These are phyloP conservation scores for Poecilia picta DNA, from an alignment of 2,797 vertebrate genomes.

Conservation along the genomic window DNA sequence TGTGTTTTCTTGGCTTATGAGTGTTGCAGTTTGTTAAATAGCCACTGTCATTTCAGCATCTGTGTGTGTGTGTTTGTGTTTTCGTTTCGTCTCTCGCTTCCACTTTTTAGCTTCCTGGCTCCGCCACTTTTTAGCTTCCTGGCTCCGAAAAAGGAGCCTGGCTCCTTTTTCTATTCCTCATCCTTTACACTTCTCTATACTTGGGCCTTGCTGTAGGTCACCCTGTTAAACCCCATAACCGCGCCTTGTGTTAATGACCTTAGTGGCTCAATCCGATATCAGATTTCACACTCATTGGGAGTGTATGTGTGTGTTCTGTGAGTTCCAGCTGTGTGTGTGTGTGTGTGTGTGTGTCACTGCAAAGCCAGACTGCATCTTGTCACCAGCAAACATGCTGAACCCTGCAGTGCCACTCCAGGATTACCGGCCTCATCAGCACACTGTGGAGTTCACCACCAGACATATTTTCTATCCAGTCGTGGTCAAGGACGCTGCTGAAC, in stretches of 20 bases:
- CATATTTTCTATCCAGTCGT: not conserved
- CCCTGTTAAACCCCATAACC: slow-evolving; percentile 49
- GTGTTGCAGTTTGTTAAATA: not conserved
- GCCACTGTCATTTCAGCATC: not conserved
- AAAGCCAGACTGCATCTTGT: slow-evolving; percentile 49
- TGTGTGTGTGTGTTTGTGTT: not conserved
- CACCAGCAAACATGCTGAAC: slow-evolving; percentile 39
- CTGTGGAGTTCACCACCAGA: slow-evolving; percentile 30
- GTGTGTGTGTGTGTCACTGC: slow-evolving; percentile 69
- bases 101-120: slow-evolving; percentile 49
- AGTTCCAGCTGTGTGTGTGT: slow-evolving; percentile 41
- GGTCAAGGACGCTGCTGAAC: not conserved
- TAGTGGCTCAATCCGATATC: slow-evolving; percentile 37
- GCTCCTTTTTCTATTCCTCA: slow-evolving; percentile 17
- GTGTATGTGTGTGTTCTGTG: slow-evolving; percentile 16
- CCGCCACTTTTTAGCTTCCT: slow-evolving; percentile 45
- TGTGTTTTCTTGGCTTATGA: not conserved
- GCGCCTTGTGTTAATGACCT: slow-evolving; percentile 52
- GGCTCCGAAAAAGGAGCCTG: too few relatives aligned
- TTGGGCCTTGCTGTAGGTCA: slow-evolving; percentile 30
- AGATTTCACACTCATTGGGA: slow-evolving; percentile 32
- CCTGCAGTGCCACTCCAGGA: slow-evolving; percentile 45
- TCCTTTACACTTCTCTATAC: slow-evolving; percentile 41
- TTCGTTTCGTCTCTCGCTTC: slow-evolving; percentile 56
- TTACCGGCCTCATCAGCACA: slow-evolving; percentile 38